Conservation (phyloP, 2,113 vertebrate species). For the Apeltes quadracus region DNA sequence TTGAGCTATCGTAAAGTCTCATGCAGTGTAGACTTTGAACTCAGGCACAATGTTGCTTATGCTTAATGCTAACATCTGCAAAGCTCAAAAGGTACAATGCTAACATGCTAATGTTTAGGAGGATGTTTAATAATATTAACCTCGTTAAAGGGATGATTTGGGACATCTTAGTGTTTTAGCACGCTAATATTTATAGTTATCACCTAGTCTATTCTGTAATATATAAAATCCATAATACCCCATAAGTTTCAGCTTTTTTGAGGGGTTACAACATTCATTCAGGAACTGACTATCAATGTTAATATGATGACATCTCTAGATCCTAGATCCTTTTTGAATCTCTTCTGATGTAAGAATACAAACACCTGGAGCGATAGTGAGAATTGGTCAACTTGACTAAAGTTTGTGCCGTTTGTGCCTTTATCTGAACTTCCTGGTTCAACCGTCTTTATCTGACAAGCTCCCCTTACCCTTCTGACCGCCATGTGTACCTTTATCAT, state of each 20-base stretch:
- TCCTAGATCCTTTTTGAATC: no score
- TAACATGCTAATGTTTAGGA: background rate
- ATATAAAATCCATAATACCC: background rate
- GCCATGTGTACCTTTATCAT: constrained; percentile 25
- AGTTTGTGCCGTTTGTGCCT: background rate
- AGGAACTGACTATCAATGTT: background rate
- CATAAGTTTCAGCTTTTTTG: background rate
- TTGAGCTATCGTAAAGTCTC: background rate
- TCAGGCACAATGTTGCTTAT: background rate
- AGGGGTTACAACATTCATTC: background rate
- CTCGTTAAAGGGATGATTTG: background rate
- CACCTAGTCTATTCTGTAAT: background rate
- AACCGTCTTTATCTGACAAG: constrained; percentile 34
- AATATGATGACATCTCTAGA: background rate
- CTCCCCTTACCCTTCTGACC: constrained; percentile 1
- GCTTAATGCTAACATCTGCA: background rate
- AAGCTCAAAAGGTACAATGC: background rate
- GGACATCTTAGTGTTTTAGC: background rate
- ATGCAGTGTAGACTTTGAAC: constrained; percentile 2
- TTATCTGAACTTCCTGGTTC: constrained; percentile 35
- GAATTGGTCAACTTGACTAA: constrained; percentile 33
- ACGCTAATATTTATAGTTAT: background rate
- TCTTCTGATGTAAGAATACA: background rate
- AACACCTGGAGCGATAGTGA: constrained; percentile 1
- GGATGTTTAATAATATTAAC: background rate